These are phyloP conservation scores for Euleptes europaea DNA, from an alignment of 2,113 vertebrate species.

Conservation along the genomic window DNA sequence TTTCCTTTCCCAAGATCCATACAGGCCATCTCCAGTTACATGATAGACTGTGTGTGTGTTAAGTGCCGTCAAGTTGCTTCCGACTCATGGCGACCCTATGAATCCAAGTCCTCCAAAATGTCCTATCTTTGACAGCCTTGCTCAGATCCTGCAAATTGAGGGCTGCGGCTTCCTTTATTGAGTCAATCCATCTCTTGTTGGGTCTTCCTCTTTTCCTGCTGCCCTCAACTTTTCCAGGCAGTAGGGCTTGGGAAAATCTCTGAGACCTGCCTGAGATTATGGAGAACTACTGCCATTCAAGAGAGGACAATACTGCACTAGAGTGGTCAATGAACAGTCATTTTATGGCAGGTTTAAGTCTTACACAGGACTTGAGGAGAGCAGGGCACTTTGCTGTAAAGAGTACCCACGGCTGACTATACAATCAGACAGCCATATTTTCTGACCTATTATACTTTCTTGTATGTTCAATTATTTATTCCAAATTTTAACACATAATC, in stretches of 20 bases:
- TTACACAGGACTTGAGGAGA: background rate
- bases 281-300: background rate
- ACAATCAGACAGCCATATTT: background rate
- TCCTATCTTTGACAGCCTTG: too few species aligned
- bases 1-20: background rate
- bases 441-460: background rate
- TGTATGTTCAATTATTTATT: background rate
- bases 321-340: background rate
- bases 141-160: too few species aligned
- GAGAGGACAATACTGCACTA: background rate
- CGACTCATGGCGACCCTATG: too few species aligned
- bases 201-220: too few species aligned
- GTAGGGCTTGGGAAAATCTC: background rate
- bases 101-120: too few species aligned
- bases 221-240: too few species aligned
- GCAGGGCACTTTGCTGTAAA: background rate
- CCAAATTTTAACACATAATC: background rate
- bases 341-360: background rate
- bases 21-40: background rate
- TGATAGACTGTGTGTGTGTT: too few species aligned
- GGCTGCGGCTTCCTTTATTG: too few species aligned
- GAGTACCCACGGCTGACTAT: background rate
- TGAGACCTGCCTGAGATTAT: too few species aligned
- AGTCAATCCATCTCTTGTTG: too few species aligned
- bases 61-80: too few species aligned